Base-by-base conservation (phyloP, 2,888 invertebrate genomes). In the Athetis lepigone region DNA sequence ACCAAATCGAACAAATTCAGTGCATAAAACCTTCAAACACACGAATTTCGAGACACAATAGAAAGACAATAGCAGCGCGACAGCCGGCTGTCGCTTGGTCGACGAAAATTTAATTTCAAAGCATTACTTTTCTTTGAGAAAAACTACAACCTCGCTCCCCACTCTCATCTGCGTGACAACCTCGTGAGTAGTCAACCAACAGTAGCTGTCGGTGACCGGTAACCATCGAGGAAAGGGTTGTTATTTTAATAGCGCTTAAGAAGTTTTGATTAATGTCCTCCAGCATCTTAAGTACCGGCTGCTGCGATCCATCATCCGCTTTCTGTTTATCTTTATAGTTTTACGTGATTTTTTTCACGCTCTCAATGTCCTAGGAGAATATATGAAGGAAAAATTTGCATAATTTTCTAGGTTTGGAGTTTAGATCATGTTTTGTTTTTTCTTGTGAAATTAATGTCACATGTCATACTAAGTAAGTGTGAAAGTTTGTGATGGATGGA, bases 221-320 rank as follows among this genome's bases (percentile, higher is more conserved):
- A 66, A 56, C 64, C 70, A 66, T 70, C 57, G 59, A 54, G 60
- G 49, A 73, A 79, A 74, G 75, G 70, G 67, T 75, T 75, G 63
- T 76, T 79, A 76, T 76, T 83, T 79, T 78, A 79, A 82, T 76
- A 79, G 75, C 70, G 72, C 60, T 78, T 75, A 82, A 70, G 71
- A 82, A 83, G 62, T 80, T 83, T 79, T 83, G 83, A 83, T 82
- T 81, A 81, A 83, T 83, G 80, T 71, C 65, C 61, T 54, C 69
- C 19, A 50, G 42, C 54, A 77, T 72, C 78, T 72, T 55, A 65
- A 76, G 69, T 59, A 47, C 56, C 62, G 55, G 66, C 57, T 56
- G 49, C 52, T 27, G 56, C 54, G 59, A 79, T 79, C 78, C 77
- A 79, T 80, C 77, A 77, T 72, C 58, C 37, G 43, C 13, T 51